Evolutionary conservation across 2,113 vertebrate species (phyloP), one percentile per base, ranked within the genome.

Genomic region (Pollachius pollachius): DNA sequence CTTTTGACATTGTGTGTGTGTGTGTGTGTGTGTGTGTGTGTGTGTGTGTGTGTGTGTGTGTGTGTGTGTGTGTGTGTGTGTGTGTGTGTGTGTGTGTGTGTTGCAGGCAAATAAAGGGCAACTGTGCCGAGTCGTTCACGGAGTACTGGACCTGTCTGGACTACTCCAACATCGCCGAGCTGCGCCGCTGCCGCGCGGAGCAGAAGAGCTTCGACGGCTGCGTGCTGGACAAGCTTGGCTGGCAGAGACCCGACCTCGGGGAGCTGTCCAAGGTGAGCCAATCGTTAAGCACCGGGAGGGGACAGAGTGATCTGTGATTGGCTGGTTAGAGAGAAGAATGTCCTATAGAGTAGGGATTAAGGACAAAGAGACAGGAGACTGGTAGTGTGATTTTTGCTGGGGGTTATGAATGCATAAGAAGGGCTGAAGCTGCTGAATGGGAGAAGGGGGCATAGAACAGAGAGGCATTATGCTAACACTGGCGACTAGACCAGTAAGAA

Each of bases 81-180:
- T 70, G 12, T 68, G 7, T 34, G 30, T 74, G 9, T 73, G 7
- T 74, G 19, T 15, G 59, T 19, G 21, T 19, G 16, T 56, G 56
- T 70, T 52, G 7, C 73, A 99, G 97, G 91, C 94, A 95, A 88
- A 91, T 99, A 80, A 98, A 95, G 84, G 70, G 72, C 0, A 94
- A 94, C 88, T 99, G 97, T 59, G 95, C 95, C 0, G 95, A 99
- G 85, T 94, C 97, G 1, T 99, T 99, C 70, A 98, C 96, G 0
- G 89, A 95, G 3, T 99, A 99, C 83, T 99, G 97, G 97, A 98
- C 94, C 5, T 99, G 97, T 80, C 70, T 99, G 19, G 97, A 99
- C 86, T 94, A 95, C 56, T 83, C 67, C 0, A 85, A 79, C 79
- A 3, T 90, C 85, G 82, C 84, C 9, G 90, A 95, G 18, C 87